These are phyloP conservation scores for Drosophila tripunctata DNA, from an alignment of 2,888 invertebrate genomes.

Conservation along the genomic window DNA sequence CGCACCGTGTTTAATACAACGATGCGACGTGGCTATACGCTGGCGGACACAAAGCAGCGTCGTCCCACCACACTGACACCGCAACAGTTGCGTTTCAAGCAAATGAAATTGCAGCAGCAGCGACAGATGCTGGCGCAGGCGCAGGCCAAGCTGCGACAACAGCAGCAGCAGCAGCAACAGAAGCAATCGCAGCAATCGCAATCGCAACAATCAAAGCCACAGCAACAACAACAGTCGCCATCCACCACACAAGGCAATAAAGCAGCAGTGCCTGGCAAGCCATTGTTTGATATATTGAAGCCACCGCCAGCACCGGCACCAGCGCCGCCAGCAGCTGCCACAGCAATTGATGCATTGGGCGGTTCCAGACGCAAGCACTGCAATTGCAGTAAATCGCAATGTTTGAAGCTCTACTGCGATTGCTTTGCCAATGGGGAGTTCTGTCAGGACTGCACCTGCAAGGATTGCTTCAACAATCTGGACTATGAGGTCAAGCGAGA, in stretches of 20 bases:
- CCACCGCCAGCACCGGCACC: conserved; percentile 32
- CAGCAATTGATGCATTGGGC: conserved; percentile 44
- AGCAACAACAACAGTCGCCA: conserved; percentile 22
- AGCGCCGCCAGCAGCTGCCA: neutral
- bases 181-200: conserved; percentile 23
- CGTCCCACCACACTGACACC: conserved; percentile 39
- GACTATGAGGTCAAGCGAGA: conserved; percentile 97
- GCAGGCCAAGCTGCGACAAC: conserved; percentile 55
- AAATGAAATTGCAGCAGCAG: conserved; percentile 54
- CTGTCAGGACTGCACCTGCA: conserved; percentile 98
- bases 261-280: conserved; percentile 40
- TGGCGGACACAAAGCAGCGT: conserved; percentile 57
- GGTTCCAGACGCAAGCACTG: conserved; percentile 92
- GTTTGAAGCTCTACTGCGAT: conserved; percentile 99
- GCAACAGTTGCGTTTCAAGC: conserved; percentile 53
- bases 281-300: conserved; percentile 59
- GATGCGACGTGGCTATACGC: conserved; percentile 70
- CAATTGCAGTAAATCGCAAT: conserved; percentile 99
- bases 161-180: conserved; percentile 47
- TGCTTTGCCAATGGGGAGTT: conserved; percentile 99
- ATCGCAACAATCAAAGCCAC: conserved; percentile 12
- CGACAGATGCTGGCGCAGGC: conserved; percentile 43
- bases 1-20: conserved; percentile 48
- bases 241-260: conserved; percentile 30
- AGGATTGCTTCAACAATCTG: conserved; percentile 98